Evolutionary conservation across 2,113 vertebrate genomes (phyloP).

Genomic region (Caracal caracal): DNA sequence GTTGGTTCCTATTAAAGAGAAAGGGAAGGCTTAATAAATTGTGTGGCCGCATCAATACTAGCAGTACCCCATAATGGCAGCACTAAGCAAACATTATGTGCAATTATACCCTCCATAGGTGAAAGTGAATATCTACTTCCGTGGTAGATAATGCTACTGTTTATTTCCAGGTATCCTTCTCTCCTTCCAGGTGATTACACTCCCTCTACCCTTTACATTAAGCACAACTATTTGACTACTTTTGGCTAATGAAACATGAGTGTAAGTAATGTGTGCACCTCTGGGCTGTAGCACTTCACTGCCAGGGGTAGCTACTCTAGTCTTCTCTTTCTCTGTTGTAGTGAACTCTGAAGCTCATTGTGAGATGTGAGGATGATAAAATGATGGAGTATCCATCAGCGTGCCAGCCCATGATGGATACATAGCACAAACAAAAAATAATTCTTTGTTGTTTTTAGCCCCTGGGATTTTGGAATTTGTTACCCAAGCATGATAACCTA

Average conservation of each 20-base stretch:
- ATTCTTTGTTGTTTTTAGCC: slow-evolving; percentile 14
- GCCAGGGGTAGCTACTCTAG: background rate
- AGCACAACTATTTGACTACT: slow-evolving; percentile 19
- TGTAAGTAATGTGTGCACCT: background rate
- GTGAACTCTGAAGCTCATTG: background rate
- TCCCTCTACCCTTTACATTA: background rate
- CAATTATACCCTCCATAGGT: background rate
- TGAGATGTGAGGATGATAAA: background rate
- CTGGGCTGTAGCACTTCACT: background rate
- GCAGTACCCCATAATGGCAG: background rate
- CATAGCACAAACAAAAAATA: background rate
- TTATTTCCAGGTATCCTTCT: background rate
- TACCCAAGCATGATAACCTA: background rate
- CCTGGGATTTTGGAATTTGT: background rate
- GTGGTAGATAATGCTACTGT: background rate
- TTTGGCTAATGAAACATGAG: background rate
- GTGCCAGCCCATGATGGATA: background rate
- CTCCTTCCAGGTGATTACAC: background rate
- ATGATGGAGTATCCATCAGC: background rate
- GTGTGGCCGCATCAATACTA: background rate
- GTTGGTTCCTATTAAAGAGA: background rate
- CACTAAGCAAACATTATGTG: background rate
- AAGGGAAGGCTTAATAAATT: slow-evolving; percentile 39
- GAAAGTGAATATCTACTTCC: background rate
- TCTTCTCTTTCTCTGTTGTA: background rate